Evolutionary conservation across 2,113 vertebrate species (phyloP).

Genomic region (Triplophysa dalaica): DNA sequence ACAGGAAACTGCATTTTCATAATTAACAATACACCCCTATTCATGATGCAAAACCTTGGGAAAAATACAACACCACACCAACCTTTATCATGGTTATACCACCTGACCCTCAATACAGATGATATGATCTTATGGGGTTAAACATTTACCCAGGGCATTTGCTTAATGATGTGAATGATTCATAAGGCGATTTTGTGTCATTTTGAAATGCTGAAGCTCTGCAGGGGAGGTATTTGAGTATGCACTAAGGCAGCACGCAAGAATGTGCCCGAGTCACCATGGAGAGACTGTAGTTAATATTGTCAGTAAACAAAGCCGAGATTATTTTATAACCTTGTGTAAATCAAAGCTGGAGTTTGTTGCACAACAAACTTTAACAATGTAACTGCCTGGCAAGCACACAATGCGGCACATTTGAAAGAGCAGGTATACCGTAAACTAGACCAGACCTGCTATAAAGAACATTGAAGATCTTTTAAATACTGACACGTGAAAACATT

Average conservation of each 20-base stretch:
- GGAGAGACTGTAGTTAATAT: constrained; percentile 70
- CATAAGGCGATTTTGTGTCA: constrained; percentile 1
- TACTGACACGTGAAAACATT: constrained; percentile 9
- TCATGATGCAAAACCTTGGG: constrained; percentile 20
- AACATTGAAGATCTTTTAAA: constrained; percentile 1
- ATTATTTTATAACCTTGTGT: constrained; percentile 72
- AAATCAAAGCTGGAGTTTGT: constrained; percentile 68
- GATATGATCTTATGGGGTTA: constrained; percentile 26
- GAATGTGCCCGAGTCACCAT: constrained; percentile 72
- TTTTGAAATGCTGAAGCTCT: constrained; percentile 20
- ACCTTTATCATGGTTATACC: constrained; percentile 16
- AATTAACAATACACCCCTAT: constrained; percentile 4
- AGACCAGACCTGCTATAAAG: constrained; percentile 44
- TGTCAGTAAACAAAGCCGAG: constrained; percentile 71
- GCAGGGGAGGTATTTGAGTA: constrained; percentile 41
- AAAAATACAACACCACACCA: constrained; percentile 10
- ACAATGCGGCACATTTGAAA: constrained; percentile 50
- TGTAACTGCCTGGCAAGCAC: constrained; percentile 58
- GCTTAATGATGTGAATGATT: constrained; percentile 45
- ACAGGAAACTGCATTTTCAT: neutral
- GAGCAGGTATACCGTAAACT: constrained; percentile 56
- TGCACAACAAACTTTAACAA: constrained; percentile 50
- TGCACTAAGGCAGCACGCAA: constrained; percentile 60
- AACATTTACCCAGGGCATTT: constrained; percentile 41
- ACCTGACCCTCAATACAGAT: neutral